Evolutionary conservation across 1,140 invertebrate species (phyloP), one percentile per base, ranked within the genome.

Genomic region (Pseudomyrmex pallidus): DNA sequence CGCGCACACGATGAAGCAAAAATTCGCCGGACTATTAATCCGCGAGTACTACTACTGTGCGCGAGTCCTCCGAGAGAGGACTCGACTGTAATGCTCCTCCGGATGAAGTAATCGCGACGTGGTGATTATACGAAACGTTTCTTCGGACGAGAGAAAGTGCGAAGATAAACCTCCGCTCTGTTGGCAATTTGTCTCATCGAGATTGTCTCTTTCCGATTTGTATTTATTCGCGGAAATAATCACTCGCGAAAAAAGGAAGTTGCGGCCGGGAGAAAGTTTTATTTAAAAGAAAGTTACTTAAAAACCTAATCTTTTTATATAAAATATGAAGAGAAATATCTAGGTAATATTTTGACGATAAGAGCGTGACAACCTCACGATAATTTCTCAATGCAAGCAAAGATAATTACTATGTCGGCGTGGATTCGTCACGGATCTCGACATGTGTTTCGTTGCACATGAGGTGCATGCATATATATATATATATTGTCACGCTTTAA

Each of bases 371-470:
- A 77, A 46, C 9, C n/a, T 67, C 2, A 44, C 57, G 48, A 68
- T 22, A 25, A 78, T 78, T 59, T 12, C 22, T 61, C 20, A 17
- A 72, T n/a, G n/a, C 56, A 17, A 25, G 46, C 22, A 7, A 50
- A 54, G 64, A 57, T 80, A 80, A 80, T 80, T 80, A 25, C 54
- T 50, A 15, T 20, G 66, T 56, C 56, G 66, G 15, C 44, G 48
- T 80, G 25, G 22, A 80, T 72, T 70, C 44, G 76, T 35, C 44
- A 50, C 66, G 76, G 54, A 61, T 70, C 66, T 59, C 76, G 76
- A 48, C 66, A 22, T 25, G 66, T 48, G 76, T 48, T 54, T 44
- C 76, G 44, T 20, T 12, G 44, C 15, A 35, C 35, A 10, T 25
- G 35, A 59, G 46, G 67, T 13, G 35, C 35, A 35, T 35, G 5